Percentiles rank a stretch among this genome's conserved stretches.
phyloP scores from a whole-genome alignment of 1,140 invertebrate species.

The Hermetia illucens region DNA sequence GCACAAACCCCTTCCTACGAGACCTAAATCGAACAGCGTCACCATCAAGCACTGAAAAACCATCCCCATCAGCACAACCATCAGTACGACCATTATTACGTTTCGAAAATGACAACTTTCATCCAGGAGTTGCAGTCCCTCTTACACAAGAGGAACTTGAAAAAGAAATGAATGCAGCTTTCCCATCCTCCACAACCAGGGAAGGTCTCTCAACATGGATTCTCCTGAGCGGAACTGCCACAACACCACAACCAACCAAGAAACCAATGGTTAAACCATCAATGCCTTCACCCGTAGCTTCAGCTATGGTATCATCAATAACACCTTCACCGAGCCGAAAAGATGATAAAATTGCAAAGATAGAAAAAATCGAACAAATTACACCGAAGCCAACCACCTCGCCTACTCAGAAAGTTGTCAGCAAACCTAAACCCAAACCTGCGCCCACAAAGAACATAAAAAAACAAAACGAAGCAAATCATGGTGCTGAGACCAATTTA shows the following conservation, averaged over 20 bases:
- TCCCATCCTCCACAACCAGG: conserved; percentile 39
- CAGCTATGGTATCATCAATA: conserved; percentile 3
- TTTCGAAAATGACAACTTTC: conserved; percentile 30
- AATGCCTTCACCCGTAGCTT: conserved; percentile 3
- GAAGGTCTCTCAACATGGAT: conserved; percentile 62
- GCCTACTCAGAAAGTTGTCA: no score
- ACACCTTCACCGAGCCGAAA: conserved; percentile 1
- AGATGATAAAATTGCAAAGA: neutral
- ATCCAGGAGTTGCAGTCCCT: conserved; percentile 42
- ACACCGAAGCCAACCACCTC: no score
- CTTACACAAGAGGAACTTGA: conserved; percentile 37
- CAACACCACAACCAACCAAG: conserved; percentile 17
- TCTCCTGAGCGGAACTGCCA: conserved; percentile 39
- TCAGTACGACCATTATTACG: conserved; percentile 18
- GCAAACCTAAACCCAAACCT: conserved; percentile 15
- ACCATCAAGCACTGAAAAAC: no score
- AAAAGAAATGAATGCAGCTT: conserved; percentile 19
- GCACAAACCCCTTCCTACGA: no score
- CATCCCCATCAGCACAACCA: conserved; percentile 13
- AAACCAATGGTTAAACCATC: conserved; percentile 10
- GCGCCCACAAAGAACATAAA: conserved; percentile 11
- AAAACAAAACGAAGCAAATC: conserved; percentile 8
- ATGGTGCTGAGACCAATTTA: neutral
- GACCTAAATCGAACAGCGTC: conserved; percentile 11
- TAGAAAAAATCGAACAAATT: conserved; percentile 1